Percentiles rank a stretch among this genome's conserved stretches.
Evolutionary conservation across 2,797 vertebrate species (phyloP).

Genomic region (Aulostomus chinensis): DNA sequence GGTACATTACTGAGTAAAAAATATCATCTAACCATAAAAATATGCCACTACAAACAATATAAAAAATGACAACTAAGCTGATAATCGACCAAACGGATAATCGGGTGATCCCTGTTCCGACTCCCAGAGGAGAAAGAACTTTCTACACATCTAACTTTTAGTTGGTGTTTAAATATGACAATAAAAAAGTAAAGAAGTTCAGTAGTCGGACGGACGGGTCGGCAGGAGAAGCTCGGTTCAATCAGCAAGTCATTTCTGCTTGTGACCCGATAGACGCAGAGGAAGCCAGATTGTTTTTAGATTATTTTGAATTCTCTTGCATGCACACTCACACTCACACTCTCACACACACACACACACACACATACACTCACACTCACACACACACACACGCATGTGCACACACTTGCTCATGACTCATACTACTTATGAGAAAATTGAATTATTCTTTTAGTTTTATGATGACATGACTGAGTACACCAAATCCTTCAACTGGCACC

Average conservation of each 20-base stretch:
- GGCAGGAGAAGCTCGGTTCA: too few species aligned
- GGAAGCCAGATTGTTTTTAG: constrained; percentile 36
- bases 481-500: constrained; percentile 45
- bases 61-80: too few species aligned
- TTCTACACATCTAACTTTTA: too few species aligned
- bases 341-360: constrained; percentile 2
- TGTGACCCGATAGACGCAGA: constrained; percentile 14
- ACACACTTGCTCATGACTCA: constrained; percentile 23
- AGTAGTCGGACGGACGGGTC: too few species aligned
- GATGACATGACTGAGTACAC: constrained; percentile 20
- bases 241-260: constrained; percentile 9
- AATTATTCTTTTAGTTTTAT: constrained; percentile 29
- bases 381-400: background rate
- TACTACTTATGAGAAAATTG: constrained; percentile 24
- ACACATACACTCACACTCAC: constrained; percentile 15
- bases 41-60: too few species aligned
- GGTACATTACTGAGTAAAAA: too few species aligned
- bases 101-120: too few species aligned
- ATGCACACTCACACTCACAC: constrained; percentile 24
- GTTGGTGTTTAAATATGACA: too few species aligned
- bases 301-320: constrained; percentile 29
- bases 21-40: too few species aligned
- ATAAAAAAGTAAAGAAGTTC: too few species aligned
- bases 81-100: too few species aligned
- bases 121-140: too few species aligned